phyloP scores from a whole-genome alignment of 2,113 vertebrate species.

The Struthio camelus region DNA sequence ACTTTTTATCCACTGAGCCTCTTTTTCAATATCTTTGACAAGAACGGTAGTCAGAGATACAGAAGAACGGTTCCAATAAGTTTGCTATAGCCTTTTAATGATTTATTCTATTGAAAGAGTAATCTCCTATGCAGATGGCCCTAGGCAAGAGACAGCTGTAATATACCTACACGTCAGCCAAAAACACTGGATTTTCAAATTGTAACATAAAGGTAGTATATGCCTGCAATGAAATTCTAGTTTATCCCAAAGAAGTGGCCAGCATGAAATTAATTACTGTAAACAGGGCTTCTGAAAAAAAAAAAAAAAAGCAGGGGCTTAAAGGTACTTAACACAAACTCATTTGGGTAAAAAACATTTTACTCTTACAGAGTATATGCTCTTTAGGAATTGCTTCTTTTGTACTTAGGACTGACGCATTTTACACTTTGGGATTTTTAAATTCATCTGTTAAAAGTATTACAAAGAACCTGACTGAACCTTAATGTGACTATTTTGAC shows the following conservation, averaged over 20 bases:
- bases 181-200: slow-evolving; percentile 42
- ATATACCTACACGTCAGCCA: slow-evolving; percentile 7
- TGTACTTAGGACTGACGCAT: not conserved
- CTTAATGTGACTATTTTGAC: not conserved
- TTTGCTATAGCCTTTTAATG: slow-evolving; percentile 60
- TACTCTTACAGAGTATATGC: not conserved
- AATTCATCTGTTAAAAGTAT: not conserved
- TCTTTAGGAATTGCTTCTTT: not conserved
- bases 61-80: slow-evolving; percentile 56
- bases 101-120: slow-evolving; percentile 70
- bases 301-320: not conserved
- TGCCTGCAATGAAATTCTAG: not conserved
- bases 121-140: slow-evolving; percentile 46
- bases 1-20: slow-evolving; percentile 56
- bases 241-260: not conserved
- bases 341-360: not conserved
- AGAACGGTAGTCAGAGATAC: slow-evolving; percentile 56
- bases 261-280: not conserved
- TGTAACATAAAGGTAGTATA: not conserved
- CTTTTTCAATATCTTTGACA: slow-evolving; percentile 64
- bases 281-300: not conserved
- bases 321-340: slow-evolving; percentile 11
- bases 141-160: slow-evolving; percentile 43
- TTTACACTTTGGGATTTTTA: not conserved
- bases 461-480: not conserved